Base-by-base conservation (phyloP, 2,888 invertebrate genomes). In the Arrhopalites spinosus region DNA sequence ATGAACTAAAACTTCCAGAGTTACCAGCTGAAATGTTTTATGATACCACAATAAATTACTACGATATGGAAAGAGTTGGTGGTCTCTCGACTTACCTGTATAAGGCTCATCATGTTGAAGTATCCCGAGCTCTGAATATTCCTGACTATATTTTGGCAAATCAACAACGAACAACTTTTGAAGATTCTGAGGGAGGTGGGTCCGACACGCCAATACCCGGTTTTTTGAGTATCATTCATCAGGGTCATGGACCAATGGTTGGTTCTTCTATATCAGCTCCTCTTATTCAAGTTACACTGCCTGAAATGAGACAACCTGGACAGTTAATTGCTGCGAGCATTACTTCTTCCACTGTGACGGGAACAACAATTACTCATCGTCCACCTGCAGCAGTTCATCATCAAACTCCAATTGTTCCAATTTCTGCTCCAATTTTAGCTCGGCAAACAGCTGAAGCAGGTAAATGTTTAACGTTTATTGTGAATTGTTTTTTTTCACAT, bases 1-100 rank as follows among this genome's bases (percentile, higher is more conserved):
- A 13, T 0, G 77, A 79, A 23, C 63, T 43, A 25, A 59, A 20
- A n/a, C 59, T 78, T 30, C 81, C 81, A 0, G 77, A 77, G 80
- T 84, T 88, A 77, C 87, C 87, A 23, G 83, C 85, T 77, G 88
- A 88, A 80, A 88, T 89, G 13, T 92, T 91, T 84, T 90, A 90
- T 81, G 90, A 91, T 79, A 90, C 90, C 2, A 89, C 89, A 53
- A 86, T 91, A 61, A 89, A 90, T 82, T 91, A 90, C 83, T 88
- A 88, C 83, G 90, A 90, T 75, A 89, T 90, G 3, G 91, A 91
- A 83, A 87, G 92, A 70, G 87, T 92, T 67, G 92, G 92, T 2
- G 92, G 92, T 5, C 88, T 91, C 0, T 85, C 90, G 61, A 90
- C 91, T 0, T 90, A 91, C 83, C 85, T 92, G 0, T 90, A 90